Base-by-base conservation (phyloP, 1,140 invertebrate genomes). In the Magallana angulata region DNA sequence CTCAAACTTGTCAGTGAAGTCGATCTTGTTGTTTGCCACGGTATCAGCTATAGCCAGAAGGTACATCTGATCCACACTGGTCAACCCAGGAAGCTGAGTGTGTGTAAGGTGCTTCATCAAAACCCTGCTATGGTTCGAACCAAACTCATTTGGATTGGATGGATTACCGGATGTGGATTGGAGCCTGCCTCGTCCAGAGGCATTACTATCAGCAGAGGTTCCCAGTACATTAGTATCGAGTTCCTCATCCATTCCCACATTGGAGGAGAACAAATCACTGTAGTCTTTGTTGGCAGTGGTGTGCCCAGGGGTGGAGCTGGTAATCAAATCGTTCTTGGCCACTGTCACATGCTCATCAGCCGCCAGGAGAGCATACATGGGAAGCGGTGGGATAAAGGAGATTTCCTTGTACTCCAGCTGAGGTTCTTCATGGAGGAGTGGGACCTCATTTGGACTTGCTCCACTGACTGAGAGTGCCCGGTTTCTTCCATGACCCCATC, bases 51-150 rank as follows among this genome's bases (percentile, higher is more conserved):
- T 94, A 7, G 99, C 99, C 9, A 99, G 95, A 56, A 99, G 95
- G 95, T 99, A 99, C 98, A 99, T 99, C 94, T 99, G 99, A 95
- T 99, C 99, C 36, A 99, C 96, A 93, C 98, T 99, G 3, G 98
- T 99, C 6, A 99, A 95, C 0, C 99, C 99, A 1, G 99, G 99
- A 24, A 99, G 95, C 95, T 99, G 98, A 1, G 98, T 98, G 94
- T 99, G 98, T 0, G 98, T 99, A 12, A 99, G 95, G 24, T 99
- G 96, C 4, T 98, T 96, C 0, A 98, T 98, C 9, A 99, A 95
- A 0, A 95, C 89, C 64, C 94, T 92, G n/a, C 94, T 94, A 87
- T 96, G 93, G 11, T 90, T 87, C 5, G 93, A 91, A 18, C 92
- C 92, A 92, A 96, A 95, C 86, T 93, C 92, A 57, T 93, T 92